Evolutionary conservation across 2,888 invertebrate species (phyloP).

Genomic region (Sthenelais limicola): DNA sequence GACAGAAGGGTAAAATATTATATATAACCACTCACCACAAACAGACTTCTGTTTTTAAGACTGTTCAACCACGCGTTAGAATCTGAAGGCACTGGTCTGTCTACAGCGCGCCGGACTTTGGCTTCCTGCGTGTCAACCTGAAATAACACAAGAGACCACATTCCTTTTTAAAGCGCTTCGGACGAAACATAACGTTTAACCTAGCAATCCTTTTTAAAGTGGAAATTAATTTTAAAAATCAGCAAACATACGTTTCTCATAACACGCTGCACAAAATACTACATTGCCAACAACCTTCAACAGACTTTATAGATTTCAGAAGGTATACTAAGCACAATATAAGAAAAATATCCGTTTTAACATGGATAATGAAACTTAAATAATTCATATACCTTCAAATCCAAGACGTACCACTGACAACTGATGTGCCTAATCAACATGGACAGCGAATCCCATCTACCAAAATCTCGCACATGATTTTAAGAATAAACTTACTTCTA

Average conservation of each 20-base stretch:
- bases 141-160: neutral
- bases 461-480: slow-evolving; percentile 1
- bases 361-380: neutral
- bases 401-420: no score
- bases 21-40: slow-evolving; percentile 39
- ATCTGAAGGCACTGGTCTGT: slow-evolving; percentile 7
- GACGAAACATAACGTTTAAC: no score
- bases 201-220: no score
- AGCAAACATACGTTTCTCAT: no score
- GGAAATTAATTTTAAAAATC: no score
- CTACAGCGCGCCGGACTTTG: slow-evolving; percentile 37
- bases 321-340: neutral
- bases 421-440: no score
- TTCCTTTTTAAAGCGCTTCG: neutral
- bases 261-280: no score
- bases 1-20: neutral
- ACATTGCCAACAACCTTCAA: neutral
- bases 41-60: slow-evolving; percentile 38
- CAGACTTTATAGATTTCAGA: neutral
- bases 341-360: neutral
- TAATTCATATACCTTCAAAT: no score
- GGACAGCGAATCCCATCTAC: neutral
- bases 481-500: slow-evolving; percentile 44
- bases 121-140: slow-evolving; percentile 38
- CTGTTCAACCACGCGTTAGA: slow-evolving; percentile 27